Evolutionary conservation across 1,140 invertebrate genomes (phyloP).

Genomic region (Leptopilina clavipes): DNA sequence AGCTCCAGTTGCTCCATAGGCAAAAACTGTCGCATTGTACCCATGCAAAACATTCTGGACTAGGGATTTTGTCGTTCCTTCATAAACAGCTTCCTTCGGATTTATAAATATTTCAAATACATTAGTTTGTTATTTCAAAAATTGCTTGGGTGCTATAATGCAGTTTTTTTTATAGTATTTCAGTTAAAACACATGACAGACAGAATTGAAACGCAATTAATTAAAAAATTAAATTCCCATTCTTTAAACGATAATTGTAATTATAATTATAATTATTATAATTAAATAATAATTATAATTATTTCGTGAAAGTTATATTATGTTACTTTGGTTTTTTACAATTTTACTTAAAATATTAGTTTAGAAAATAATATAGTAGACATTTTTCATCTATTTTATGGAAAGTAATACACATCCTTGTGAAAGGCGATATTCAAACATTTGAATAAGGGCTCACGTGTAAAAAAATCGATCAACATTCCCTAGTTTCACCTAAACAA

Average conservation of each 20-base stretch:
- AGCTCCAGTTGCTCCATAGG: constrained; percentile 95
- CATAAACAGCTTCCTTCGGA: constrained; percentile 88
- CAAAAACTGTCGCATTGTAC: constrained; percentile 97
- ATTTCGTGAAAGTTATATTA: too few species aligned
- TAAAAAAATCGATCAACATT: constrained; percentile 1
- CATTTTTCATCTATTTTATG: too few species aligned
- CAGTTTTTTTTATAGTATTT: too few species aligned
- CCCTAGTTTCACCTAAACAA: background rate
- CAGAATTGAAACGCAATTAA: background rate
- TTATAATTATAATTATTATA: too few species aligned
- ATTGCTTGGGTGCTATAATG: background rate
- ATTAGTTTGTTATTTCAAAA: too few species aligned
- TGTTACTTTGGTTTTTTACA: too few species aligned
- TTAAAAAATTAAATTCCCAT: too few species aligned
- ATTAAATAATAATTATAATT: too few species aligned
- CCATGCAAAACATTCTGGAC: constrained; percentile 92
- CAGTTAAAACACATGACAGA: too few species aligned
- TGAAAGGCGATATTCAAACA: background rate
- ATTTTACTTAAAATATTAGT: too few species aligned
- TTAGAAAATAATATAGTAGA: too few species aligned
- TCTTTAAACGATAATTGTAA: too few species aligned
- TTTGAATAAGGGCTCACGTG: background rate
- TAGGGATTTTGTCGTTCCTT: constrained; percentile 85
- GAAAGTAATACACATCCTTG: background rate
- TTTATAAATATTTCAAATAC: constrained; percentile 11